Evolutionary conservation across 2,113 vertebrate genomes (phyloP).

Genomic region (Pluvialis apricaria): DNA sequence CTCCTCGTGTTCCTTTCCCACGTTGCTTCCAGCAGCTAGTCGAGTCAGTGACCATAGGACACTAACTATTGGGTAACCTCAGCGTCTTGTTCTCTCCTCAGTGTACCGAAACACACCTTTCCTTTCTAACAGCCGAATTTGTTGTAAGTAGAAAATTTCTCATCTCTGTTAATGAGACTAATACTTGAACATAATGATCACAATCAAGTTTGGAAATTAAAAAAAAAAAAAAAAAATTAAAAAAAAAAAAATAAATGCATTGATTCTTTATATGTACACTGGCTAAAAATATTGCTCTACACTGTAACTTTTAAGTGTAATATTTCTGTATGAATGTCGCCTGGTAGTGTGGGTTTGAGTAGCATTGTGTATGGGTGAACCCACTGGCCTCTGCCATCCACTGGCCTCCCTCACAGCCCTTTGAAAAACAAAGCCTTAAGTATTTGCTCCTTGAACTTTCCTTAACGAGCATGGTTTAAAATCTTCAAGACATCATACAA

Average conservation of each 20-base stretch:
- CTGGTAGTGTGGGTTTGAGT: conserved; percentile 79
- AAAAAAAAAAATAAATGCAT: conserved; percentile 67
- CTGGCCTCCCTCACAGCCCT: conserved; percentile 83
- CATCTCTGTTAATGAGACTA: conserved; percentile 64
- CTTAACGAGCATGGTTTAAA: conserved; percentile 87
- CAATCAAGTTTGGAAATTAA: conserved; percentile 89
- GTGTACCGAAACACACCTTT: conserved; percentile 8
- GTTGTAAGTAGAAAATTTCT: conserved; percentile 34
- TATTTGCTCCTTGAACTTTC: conserved; percentile 88
- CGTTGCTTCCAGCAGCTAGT: conserved; percentile 9
- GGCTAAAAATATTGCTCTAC: conserved; percentile 94
- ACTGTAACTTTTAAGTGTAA: conserved; percentile 94
- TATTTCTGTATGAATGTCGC: conserved; percentile 86
- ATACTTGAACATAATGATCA: conserved; percentile 89
- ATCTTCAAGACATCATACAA: conserved; percentile 60
- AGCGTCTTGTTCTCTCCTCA: conserved; percentile 16
- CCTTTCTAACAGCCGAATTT: not conserved
- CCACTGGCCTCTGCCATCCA: conserved; percentile 81
- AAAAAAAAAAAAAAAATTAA: conserved; percentile 55
- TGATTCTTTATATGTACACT: conserved; percentile 96
- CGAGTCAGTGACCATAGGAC: conserved; percentile 23
- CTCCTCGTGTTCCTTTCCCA: conserved; percentile 29
- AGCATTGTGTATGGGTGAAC: conserved; percentile 77
- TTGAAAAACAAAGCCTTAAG: conserved; percentile 94
- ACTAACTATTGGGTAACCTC: conserved; percentile 38